Conservation (phyloP, 2,888 invertebrate species). For the Ptychoptera contaminata region DNA sequence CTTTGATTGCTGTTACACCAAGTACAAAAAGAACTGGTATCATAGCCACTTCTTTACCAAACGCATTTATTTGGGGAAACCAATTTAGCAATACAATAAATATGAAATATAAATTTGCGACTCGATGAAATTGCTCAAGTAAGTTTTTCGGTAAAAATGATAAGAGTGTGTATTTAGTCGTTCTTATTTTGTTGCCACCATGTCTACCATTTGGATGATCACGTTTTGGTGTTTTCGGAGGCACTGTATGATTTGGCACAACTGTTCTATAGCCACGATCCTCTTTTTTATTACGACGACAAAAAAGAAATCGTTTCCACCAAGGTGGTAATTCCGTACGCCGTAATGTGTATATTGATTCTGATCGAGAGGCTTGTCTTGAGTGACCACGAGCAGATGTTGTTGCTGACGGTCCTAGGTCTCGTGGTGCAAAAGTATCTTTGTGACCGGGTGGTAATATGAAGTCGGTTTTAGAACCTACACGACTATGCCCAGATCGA, state of each 20-base stretch:
- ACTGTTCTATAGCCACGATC: constrained; percentile 56
- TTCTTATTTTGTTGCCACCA: constrained; percentile 73
- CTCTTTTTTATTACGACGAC: constrained; percentile 45
- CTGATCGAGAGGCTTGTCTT: constrained; percentile 75
- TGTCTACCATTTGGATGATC: constrained; percentile 73
- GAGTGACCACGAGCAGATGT: constrained; percentile 52
- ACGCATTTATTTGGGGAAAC: constrained; percentile 87
- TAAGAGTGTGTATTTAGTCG: constrained; percentile 86
- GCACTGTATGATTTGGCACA: constrained; percentile 73
- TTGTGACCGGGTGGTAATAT: constrained; percentile 76
- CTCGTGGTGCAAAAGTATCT: constrained; percentile 52
- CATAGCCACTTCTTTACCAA: constrained; percentile 92
- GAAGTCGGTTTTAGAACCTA: constrained; percentile 77
- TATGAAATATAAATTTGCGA: constrained; percentile 95
- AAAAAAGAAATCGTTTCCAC: constrained; percentile 50
- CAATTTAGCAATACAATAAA: constrained; percentile 92
- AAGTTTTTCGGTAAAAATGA: constrained; percentile 93
- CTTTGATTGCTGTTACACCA: constrained; percentile 86
- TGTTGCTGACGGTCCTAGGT: constrained; percentile 27
- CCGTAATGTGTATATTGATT: constrained; percentile 77
- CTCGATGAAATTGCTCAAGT: constrained; percentile 92
- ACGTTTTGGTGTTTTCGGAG: constrained; percentile 60
- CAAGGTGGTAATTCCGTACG: constrained; percentile 54
- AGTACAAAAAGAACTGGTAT: constrained; percentile 88
- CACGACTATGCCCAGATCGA: constrained; percentile 57